These are phyloP conservation scores for Drosophila eohydei DNA, from an alignment of 2,888 invertebrate genomes.

Conservation along the genomic window DNA sequence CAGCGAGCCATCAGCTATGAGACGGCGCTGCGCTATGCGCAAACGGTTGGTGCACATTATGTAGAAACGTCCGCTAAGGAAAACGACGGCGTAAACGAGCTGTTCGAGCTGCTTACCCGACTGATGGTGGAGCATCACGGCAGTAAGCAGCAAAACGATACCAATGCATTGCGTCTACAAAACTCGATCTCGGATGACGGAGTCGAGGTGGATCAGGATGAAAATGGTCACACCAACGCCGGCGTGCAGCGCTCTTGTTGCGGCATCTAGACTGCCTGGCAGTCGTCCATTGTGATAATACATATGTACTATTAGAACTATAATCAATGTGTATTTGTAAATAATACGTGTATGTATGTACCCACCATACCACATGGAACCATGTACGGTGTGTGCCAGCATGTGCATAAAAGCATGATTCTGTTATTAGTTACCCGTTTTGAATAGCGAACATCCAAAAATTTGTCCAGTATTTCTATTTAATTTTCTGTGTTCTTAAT, in stretches of 20 bases:
- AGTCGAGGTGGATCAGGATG: constrained; percentile 41
- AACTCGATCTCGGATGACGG: constrained; percentile 47
- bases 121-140: constrained; percentile 87
- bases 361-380: not conserved
- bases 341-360: constrained; percentile 52
- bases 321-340: constrained; percentile 64
- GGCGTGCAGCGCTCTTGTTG: constrained; percentile 64
- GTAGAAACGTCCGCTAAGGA: constrained; percentile 97
- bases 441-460: not conserved
- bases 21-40: constrained; percentile 96
- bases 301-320: constrained; percentile 63
- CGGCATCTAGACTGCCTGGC: constrained; percentile 61
- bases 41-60: constrained; percentile 95
- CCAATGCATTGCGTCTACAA: constrained; percentile 62
- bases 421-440: constrained; percentile 30
- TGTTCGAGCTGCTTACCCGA: constrained; percentile 93
- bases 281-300: constrained; percentile 71
- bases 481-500: not conserved
- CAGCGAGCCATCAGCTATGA: constrained; percentile 93
- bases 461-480: constrained; percentile 4
- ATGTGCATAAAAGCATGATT: constrained; percentile 7
- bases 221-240: constrained; percentile 9
- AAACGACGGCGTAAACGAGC: constrained; percentile 95
- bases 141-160: constrained; percentile 62
- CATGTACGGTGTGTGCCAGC: not conserved